Percentiles rank a stretch among this genome's conserved stretches.
phyloP scores from a whole-genome alignment of 1,140 invertebrate species.

The Eupeodes corollae region DNA sequence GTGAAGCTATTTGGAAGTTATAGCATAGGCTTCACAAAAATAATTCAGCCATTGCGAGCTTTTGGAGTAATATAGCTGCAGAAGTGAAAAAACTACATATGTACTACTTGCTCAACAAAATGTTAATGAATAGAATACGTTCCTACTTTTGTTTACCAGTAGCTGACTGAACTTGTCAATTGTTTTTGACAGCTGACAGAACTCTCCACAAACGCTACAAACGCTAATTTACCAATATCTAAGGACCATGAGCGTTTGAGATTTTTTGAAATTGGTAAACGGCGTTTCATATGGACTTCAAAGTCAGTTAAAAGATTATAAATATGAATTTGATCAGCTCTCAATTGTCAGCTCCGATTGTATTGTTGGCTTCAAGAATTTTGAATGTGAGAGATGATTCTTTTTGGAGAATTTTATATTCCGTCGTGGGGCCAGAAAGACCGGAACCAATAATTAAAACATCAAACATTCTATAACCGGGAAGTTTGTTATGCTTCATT shows the following conservation, averaged over 20 bases:
- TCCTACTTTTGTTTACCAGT: too few species aligned
- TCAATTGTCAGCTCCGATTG: constrained; percentile 24
- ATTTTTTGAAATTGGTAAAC: neutral
- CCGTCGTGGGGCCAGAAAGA: constrained; percentile 33
- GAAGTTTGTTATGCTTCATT: too few species aligned
- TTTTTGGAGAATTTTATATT: constrained; percentile 25
- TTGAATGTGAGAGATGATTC: constrained; percentile 24
- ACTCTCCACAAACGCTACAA: too few species aligned
- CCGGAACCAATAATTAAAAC: constrained; percentile 37
- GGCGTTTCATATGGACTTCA: constrained; percentile 6
- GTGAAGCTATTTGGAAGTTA: too few species aligned
- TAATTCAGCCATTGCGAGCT: too few species aligned
- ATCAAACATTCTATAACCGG: constrained; percentile 13
- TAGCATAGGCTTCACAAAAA: too few species aligned
- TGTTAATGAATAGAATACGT: too few species aligned
- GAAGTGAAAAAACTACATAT: too few species aligned
- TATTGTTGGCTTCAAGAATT: constrained; percentile 28
- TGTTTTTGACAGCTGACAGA: too few species aligned
- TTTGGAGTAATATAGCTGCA: too few species aligned
- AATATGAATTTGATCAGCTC: constrained; percentile 18
- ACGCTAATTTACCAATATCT: constrained; percentile 15
- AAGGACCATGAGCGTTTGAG: constrained; percentile 20
- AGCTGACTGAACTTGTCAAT: too few species aligned
- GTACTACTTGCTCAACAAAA: too few species aligned
- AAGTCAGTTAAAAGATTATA: constrained; percentile 14